Conservation (phyloP, 2,113 vertebrate species). For the Perognathus longimembris region DNA sequence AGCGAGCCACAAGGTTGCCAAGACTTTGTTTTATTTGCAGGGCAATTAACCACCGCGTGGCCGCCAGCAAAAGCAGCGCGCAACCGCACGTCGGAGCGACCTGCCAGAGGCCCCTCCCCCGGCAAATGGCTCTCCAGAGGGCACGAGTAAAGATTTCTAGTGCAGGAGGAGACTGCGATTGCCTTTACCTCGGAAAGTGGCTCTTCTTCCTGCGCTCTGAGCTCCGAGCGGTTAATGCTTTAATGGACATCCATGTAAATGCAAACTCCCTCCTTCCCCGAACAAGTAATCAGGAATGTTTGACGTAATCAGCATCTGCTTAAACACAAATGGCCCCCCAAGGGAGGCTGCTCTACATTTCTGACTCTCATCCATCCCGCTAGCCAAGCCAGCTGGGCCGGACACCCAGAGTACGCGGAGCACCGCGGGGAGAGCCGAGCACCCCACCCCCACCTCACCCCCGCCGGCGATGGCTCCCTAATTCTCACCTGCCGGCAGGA, state of each 20-base stretch:
- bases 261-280: not conserved
- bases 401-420: not conserved
- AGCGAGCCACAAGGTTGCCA: not conserved
- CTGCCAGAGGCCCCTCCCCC: not conserved
- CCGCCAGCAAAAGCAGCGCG: not conserved
- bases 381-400: fast-evolving
- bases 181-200: not conserved
- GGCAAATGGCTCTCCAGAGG: constrained; percentile 63
- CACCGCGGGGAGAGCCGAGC: not conserved
- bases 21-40: not conserved
- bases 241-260: not conserved
- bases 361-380: not conserved
- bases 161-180: not conserved
- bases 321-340: not conserved
- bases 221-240: not conserved
- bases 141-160: not conserved
- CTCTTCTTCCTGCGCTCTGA: not conserved
- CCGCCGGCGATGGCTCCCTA: not conserved
- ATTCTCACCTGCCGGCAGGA: not conserved
- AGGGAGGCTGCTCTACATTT: not conserved
- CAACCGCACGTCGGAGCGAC: not conserved
- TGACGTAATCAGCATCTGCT: not conserved
- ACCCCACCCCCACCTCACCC: no score
- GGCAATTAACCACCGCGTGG: not conserved
- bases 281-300: not conserved